Evolutionary conservation across 2,113 vertebrate genomes (phyloP).

Genomic region (Centropus unirufus): DNA sequence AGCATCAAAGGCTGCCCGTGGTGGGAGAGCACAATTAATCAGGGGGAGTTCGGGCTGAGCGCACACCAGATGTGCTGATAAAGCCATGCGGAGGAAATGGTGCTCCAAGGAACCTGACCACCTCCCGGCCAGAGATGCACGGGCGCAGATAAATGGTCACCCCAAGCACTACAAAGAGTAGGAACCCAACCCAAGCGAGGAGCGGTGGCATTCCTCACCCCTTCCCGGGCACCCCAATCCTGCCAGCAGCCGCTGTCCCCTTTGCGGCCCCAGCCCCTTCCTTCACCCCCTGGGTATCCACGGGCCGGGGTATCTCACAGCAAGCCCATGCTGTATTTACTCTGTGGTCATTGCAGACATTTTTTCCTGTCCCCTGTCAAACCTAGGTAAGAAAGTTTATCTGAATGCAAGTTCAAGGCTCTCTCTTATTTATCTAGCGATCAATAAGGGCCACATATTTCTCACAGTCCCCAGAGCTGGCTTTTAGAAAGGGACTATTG

Average conservation of each 20-base stretch:
- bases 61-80: conserved; percentile 88
- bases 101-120: conserved; percentile 82
- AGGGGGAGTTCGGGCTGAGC: conserved; percentile 82
- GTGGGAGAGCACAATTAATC: conserved; percentile 83
- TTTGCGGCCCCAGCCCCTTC: neutral
- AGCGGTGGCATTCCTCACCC: neutral
- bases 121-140: conserved; percentile 66
- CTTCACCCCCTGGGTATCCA: neutral
- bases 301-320: neutral
- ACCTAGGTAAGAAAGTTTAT: conserved; percentile 46
- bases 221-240: neutral
- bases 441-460: conserved; percentile 81
- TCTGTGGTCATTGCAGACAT: conserved; percentile 44
- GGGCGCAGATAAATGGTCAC: conserved; percentile 63
- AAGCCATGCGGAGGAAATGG: conserved; percentile 86
- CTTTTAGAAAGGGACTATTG: conserved; percentile 71
- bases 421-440: conserved; percentile 76
- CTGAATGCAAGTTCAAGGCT: conserved; percentile 80
- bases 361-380: conserved; percentile 50
- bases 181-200: neutral
- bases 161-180: conserved; percentile 43
- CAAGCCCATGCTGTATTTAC: neutral
- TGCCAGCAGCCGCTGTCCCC: neutral
- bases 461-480: conserved; percentile 71
- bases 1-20: conserved; percentile 83